Base-by-base conservation (phyloP, 2,113 vertebrate genomes). In the Leptobrachium leishanense region DNA sequence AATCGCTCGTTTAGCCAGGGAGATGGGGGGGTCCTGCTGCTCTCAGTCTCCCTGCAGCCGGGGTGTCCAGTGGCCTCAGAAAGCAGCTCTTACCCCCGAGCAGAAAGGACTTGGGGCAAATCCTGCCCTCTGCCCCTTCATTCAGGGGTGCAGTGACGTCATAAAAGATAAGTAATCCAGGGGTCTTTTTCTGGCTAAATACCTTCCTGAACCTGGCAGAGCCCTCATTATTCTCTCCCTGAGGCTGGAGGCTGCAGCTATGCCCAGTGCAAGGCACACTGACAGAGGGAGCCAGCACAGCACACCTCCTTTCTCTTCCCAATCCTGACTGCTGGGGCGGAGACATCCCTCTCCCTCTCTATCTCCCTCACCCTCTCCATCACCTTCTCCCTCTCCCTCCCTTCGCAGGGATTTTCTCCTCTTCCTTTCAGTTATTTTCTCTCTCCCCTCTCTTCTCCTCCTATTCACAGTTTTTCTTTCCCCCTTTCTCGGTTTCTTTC, bases 231-330 rank as follows among this genome's bases (percentile, higher is more conserved):
- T 69, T 86, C 83, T 72, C 82, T 82, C 68, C 75, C 81, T 81
- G 82, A 85, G 84, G 85, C 71, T 9, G 11, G 65, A 72, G 81
- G 88, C 82, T 76, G 59, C 62, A 55, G 74, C 65, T 85, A 82
- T 67, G 62, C 74, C 81, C 54, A 87, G 84, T 81, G 81, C 71
- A 78, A 78, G 81, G 82, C 79, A 83, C 85, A 84, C 81, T 87
- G 80, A 83, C 79, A 75, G 84, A 84, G 78, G 86, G 81, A 84
- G 79, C 79, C 68, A 66, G 59, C 67, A 72, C 46, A 75, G 39
- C 84, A 89, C 59, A 15, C 73, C 68, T 79, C 72, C 70, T 83
- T 85, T 57, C 81, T 44, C 67, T 84, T 82, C 75, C 75, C 69
- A 84, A 9, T 82, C 62, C 72, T 54, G 42, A 44, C 81, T 83